Percentiles rank a stretch among this genome's conserved stretches.
Conservation (phyloP, 2,797 vertebrate genomes). For the Thalassophryne amazonica region DNA sequence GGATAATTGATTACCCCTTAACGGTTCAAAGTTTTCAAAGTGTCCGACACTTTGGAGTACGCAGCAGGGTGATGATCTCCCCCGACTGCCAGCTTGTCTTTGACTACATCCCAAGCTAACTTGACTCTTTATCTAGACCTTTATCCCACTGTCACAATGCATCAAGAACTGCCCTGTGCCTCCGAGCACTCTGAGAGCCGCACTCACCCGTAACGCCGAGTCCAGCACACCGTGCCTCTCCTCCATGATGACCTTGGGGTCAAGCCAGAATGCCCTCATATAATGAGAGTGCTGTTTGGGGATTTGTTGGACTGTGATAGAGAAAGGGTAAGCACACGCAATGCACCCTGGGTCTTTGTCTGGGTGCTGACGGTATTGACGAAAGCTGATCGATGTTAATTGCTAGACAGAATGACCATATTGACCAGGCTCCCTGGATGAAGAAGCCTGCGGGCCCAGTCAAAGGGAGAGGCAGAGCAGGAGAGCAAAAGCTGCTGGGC, state of each 20-base stretch:
- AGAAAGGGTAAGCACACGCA: constrained; percentile 69
- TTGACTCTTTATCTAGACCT: constrained; percentile 42
- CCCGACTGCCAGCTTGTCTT: constrained; percentile 44
- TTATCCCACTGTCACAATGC: constrained; percentile 28
- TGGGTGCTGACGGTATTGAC: constrained; percentile 77
- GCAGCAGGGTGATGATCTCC: constrained; percentile 32
- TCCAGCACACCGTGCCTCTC: constrained; percentile 50
- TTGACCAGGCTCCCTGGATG: constrained; percentile 74
- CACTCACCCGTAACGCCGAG: constrained; percentile 58
- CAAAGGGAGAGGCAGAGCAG: constrained; percentile 48
- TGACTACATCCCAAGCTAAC: constrained; percentile 34
- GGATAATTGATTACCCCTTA: constrained; percentile 67
- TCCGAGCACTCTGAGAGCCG: constrained; percentile 16
- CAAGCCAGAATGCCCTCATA: constrained; percentile 72
- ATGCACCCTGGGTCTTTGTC: constrained; percentile 80
- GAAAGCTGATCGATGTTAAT: constrained; percentile 83
- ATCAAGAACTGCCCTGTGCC: constrained; percentile 44
- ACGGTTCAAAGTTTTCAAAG: constrained; percentile 54
- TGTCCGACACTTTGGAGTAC: constrained; percentile 41
- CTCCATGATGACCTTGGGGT: constrained; percentile 69
- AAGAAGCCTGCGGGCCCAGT: constrained; percentile 71
- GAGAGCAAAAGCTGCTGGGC: constrained; percentile 28
- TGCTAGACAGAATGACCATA: constrained; percentile 81
- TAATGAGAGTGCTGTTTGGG: constrained; percentile 77
- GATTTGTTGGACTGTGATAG: constrained; percentile 72